Evolutionary conservation across 2,888 invertebrate species (phyloP).

Genomic region (Ormyrus thymus): DNA sequence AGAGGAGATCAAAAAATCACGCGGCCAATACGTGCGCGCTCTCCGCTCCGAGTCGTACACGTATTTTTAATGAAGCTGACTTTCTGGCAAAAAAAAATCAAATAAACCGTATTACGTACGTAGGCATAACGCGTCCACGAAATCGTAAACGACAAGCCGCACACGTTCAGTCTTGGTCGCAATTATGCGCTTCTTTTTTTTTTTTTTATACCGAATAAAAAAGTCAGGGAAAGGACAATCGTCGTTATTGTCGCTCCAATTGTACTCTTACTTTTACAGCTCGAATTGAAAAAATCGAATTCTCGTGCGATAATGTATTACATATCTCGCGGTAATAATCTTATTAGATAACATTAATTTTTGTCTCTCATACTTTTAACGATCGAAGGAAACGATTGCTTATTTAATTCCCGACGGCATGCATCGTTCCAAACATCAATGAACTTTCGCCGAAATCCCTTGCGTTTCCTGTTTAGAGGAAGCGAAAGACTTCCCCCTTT

Average conservation of each 20-base stretch:
- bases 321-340: too few species aligned
- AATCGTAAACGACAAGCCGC: constrained; percentile 8
- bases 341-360: too few species aligned
- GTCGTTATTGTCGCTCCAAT: constrained; percentile 34
- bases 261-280: not conserved
- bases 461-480: too few species aligned
- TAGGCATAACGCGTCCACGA: not conserved
- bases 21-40: not conserved
- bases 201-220: not conserved
- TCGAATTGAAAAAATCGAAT: not conserved
- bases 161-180: constrained; percentile 29
- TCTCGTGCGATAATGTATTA: too few species aligned
- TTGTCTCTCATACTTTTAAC: too few species aligned
- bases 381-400: too few species aligned
- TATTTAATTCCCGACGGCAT: too few species aligned
- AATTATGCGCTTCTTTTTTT: not conserved
- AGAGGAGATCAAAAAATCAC: not conserved
- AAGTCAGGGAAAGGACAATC: constrained; percentile 19
- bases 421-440: too few species aligned
- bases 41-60: not conserved
- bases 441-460: too few species aligned
- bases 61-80: constrained; percentile 2
- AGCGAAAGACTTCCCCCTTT: too few species aligned
- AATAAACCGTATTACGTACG: not conserved
- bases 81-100: constrained; percentile 7